Percentiles rank a stretch among this genome's conserved stretches.
Conservation (phyloP, 2,888 invertebrate species). For the Eupithecia centaureata region DNA sequence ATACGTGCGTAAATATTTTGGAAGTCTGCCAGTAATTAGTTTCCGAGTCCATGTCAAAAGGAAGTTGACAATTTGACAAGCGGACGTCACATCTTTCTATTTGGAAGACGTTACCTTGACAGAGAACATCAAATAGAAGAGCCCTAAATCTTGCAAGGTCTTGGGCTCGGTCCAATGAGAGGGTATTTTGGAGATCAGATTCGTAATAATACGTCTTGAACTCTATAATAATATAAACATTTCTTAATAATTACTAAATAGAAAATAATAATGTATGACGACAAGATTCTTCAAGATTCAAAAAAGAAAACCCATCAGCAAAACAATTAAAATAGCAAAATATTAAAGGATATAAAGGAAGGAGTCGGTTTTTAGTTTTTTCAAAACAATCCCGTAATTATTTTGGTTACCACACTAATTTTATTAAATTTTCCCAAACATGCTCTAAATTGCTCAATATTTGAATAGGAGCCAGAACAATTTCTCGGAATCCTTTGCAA, state of each 20-base stretch:
- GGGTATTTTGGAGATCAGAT: background rate
- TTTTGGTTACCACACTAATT: no score
- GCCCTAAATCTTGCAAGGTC: background rate
- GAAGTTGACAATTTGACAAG: slow-evolving; percentile 18
- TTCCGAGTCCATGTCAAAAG: slow-evolving; percentile 32
- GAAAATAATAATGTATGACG: no score
- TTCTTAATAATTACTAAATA: no score
- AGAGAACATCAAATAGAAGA: slow-evolving; percentile 6
- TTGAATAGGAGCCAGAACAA: slow-evolving; percentile 34
- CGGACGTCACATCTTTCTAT: slow-evolving; percentile 24
- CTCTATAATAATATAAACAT: no score
- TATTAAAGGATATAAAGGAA: no score
- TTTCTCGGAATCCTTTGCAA: slow-evolving; percentile 25
- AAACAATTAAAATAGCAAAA: no score
- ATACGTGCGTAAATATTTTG: slow-evolving; percentile 17
- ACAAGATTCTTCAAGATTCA: no score
- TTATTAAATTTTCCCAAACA: slow-evolving; percentile 14
- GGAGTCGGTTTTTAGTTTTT: no score
- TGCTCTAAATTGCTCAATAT: slow-evolving; percentile 23
- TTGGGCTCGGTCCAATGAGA: slow-evolving; percentile 11
- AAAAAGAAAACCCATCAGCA: no score
- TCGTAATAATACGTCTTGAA: background rate
- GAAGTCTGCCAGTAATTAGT: slow-evolving; percentile 26
- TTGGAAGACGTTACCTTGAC: slow-evolving; percentile 22
- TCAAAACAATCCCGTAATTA: no score